phyloP scores from a whole-genome alignment of 2,888 invertebrate species.

The Drosophila anomalata region DNA sequence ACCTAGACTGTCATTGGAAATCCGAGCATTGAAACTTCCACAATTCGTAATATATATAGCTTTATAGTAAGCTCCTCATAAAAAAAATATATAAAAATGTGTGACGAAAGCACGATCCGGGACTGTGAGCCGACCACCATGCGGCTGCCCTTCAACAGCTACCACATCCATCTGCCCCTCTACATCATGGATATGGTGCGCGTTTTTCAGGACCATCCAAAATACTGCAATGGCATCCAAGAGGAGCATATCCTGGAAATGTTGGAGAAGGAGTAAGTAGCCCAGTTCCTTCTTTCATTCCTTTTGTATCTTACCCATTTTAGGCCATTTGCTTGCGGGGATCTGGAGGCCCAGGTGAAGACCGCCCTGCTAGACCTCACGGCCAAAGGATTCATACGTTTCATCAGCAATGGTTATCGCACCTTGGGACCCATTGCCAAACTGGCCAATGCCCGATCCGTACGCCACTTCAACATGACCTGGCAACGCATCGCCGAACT shows the following conservation, averaged over 20 bases:
- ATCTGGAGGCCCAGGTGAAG: constrained; percentile 80
- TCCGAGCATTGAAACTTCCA: too few species aligned
- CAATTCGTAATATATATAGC: background rate
- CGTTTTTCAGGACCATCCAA: constrained; percentile 82
- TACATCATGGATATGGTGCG: constrained; percentile 82
- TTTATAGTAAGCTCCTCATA: background rate
- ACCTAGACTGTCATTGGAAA: background rate
- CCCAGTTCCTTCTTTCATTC: background rate
- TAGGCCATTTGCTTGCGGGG: constrained; percentile 81
- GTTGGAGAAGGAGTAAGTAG: constrained; percentile 79
- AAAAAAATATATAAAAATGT: constrained; percentile 41
- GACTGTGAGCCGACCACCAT: constrained; percentile 75
- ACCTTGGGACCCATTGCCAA: constrained; percentile 83
- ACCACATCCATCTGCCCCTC: constrained; percentile 79
- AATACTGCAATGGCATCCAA: constrained; percentile 75
- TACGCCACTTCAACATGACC: constrained; percentile 71
- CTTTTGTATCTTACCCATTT: background rate
- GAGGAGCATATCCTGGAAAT: constrained; percentile 77
- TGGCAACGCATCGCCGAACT: constrained; percentile 80
- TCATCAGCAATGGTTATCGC: constrained; percentile 76
- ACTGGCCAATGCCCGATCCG: constrained; percentile 76
- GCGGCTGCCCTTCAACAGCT: constrained; percentile 69
- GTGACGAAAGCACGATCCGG: constrained; percentile 57
- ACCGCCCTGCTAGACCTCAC: constrained; percentile 78
- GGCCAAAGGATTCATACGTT: constrained; percentile 77